phyloP scores from a whole-genome alignment of 2,113 vertebrate species.

The Ophiodon elongatus region DNA sequence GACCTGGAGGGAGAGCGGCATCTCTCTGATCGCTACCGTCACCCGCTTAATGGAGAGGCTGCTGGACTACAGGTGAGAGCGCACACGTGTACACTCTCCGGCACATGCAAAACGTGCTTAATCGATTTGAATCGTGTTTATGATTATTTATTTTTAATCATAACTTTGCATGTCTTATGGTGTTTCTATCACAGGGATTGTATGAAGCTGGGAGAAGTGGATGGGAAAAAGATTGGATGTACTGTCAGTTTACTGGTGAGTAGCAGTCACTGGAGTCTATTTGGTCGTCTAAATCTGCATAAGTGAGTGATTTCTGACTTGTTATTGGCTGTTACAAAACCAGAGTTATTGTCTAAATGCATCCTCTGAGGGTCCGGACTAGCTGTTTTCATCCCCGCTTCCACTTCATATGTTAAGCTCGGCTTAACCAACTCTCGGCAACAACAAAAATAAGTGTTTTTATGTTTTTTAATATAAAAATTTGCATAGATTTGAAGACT shows the following conservation, averaged over 20 bases:
- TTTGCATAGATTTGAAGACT: not conserved
- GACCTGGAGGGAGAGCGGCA: conserved; percentile 98
- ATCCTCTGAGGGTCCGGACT: not conserved
- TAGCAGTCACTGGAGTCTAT: conserved; percentile 21
- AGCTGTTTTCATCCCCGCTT: not conserved
- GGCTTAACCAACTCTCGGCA: not conserved
- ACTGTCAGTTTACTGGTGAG: conserved; percentile 98
- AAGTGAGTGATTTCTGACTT: not conserved
- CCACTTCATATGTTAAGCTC: not conserved
- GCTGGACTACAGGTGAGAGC: conserved; percentile 94
- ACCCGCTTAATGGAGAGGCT: conserved; percentile 98
- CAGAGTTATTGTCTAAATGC: too few relatives aligned
- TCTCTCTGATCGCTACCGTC: conserved; percentile 97
- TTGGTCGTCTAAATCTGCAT: not conserved
- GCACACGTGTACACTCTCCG: not conserved
- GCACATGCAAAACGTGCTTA: not conserved
- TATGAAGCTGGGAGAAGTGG: conserved; percentile 98
- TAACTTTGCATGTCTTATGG: not conserved
- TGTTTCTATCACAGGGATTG: conserved; percentile 89
- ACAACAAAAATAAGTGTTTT: too few relatives aligned
- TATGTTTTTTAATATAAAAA: not conserved
- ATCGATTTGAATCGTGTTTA: not conserved
- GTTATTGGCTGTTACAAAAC: not conserved
- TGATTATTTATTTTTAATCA: not conserved
- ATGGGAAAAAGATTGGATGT: conserved; percentile 98